phyloP scores from a whole-genome alignment of 2,797 vertebrate genomes.

The Tachyglossus aculeatus region DNA sequence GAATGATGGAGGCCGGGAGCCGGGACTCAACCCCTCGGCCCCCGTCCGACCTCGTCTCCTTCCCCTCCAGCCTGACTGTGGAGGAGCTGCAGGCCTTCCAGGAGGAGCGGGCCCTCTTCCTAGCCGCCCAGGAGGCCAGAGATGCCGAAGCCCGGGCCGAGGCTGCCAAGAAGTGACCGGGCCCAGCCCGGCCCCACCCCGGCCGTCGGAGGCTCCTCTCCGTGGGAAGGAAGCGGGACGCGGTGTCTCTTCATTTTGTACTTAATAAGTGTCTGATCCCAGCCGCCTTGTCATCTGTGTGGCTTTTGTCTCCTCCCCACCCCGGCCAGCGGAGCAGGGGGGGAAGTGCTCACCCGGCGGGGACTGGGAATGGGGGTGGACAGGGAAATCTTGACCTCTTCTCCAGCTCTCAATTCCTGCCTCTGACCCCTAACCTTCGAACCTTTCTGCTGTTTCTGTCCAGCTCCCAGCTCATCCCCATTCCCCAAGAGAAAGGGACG shows the following conservation, averaged over 20 bases:
- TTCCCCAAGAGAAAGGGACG: too few species aligned
- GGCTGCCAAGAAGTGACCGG: slow-evolving; percentile 50
- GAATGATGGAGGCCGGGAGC: neutral
- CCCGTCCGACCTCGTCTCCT: neutral
- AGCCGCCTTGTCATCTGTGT: too few species aligned
- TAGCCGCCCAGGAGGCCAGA: slow-evolving; percentile 49
- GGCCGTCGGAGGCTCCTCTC: neutral
- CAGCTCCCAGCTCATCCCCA: too few species aligned
- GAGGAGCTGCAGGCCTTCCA: slow-evolving; percentile 57
- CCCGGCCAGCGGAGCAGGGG: too few species aligned
- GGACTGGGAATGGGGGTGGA: too few species aligned
- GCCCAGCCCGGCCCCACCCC: neutral
- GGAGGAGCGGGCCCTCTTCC: slow-evolving; percentile 35
- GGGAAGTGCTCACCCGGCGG: too few species aligned
- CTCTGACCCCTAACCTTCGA: neutral
- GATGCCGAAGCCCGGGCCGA: slow-evolving; percentile 42
- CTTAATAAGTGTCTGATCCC: too few species aligned
- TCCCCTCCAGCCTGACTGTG: slow-evolving; percentile 23
- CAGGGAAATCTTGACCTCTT: too few species aligned
- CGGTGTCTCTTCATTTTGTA: too few species aligned
- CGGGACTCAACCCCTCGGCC: neutral
- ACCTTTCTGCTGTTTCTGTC: neutral
- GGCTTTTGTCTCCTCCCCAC: too few species aligned
- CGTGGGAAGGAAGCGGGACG: neutral
- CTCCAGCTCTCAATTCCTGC: neutral